Conservation (phyloP, 2,113 vertebrate species). For the Myrmophylax atrothorax region DNA sequence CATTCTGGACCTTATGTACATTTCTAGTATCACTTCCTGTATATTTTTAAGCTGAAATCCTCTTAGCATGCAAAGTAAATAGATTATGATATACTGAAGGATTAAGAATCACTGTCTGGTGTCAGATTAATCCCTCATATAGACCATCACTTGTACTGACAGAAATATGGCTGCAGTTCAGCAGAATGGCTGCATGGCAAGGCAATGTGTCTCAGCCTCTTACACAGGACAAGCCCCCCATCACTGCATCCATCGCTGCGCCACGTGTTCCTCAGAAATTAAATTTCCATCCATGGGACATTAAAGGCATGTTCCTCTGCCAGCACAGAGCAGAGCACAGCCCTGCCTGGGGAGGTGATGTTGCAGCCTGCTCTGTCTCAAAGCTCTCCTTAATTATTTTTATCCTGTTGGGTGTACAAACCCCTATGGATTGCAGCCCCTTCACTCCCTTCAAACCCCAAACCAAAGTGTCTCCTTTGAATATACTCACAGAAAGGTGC, state of each 20-base stretch:
- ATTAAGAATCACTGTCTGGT: conserved; percentile 92
- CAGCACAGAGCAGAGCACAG: background rate
- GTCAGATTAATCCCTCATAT: conserved; percentile 92
- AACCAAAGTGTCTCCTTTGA: background rate
- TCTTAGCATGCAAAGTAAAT: conserved; percentile 97
- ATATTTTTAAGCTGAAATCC: conserved; percentile 91
- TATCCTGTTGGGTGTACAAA: background rate
- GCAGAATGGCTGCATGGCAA: conserved; percentile 46
- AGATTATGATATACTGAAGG: conserved; percentile 93
- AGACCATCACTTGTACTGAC: conserved; percentile 89
- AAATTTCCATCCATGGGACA: background rate
- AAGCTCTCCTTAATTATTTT: background rate
- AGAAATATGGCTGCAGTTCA: conserved; percentile 88
- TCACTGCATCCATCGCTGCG: background rate
- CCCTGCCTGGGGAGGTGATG: background rate
- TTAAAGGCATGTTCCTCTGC: background rate
- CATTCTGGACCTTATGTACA: conserved; percentile 81
- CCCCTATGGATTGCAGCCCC: background rate
- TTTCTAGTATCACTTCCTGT: conserved; percentile 87
- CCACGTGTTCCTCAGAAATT: background rate
- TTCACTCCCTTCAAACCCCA: background rate
- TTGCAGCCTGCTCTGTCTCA: background rate
- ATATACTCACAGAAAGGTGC: rapidly evolving
- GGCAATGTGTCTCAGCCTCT: conserved; percentile 53
- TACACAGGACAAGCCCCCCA: background rate